phyloP scores from a whole-genome alignment of 2,113 vertebrate genomes.

The Alligator sinensis region DNA sequence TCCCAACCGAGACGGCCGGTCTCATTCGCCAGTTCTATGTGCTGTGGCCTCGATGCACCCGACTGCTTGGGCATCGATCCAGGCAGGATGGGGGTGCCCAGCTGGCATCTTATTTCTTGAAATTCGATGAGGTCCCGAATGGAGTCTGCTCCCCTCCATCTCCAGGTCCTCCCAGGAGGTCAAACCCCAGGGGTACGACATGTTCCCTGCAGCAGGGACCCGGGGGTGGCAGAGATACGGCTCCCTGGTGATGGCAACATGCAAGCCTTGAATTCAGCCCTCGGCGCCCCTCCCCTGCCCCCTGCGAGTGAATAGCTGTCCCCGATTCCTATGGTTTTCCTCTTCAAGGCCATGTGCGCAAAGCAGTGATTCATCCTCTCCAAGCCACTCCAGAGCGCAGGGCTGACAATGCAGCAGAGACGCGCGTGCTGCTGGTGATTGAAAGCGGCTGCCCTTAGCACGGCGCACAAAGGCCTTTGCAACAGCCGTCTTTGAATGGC shows the following conservation, averaged over 20 bases:
- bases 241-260: too few relatives aligned
- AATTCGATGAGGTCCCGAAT: neutral
- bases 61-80: neutral
- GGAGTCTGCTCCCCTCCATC: rapidly evolving
- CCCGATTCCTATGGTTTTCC: rapidly evolving
- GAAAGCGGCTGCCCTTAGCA: neutral
- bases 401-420: neutral
- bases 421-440: rapidly evolving
- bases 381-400: rapidly evolving
- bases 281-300: neutral
- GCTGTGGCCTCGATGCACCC: neutral
- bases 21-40: neutral
- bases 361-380: conserved; percentile 1
- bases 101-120: neutral
- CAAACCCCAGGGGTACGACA: neutral
- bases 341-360: conserved; percentile 25
- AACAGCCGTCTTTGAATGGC: neutral
- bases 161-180: neutral
- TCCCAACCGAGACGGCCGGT: neutral
- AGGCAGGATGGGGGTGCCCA: neutral
- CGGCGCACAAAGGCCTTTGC: rapidly evolving
- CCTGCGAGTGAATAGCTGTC: rapidly evolving
- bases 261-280: neutral
- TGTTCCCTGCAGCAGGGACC: neutral
- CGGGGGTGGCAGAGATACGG: rapidly evolving